A percentile compares a stretch with the other conserved stretches of the same genome.
These are phyloP conservation scores for Pollenia amentaria DNA, from an alignment of 2,888 invertebrate genomes.

Conservation along the genomic window DNA sequence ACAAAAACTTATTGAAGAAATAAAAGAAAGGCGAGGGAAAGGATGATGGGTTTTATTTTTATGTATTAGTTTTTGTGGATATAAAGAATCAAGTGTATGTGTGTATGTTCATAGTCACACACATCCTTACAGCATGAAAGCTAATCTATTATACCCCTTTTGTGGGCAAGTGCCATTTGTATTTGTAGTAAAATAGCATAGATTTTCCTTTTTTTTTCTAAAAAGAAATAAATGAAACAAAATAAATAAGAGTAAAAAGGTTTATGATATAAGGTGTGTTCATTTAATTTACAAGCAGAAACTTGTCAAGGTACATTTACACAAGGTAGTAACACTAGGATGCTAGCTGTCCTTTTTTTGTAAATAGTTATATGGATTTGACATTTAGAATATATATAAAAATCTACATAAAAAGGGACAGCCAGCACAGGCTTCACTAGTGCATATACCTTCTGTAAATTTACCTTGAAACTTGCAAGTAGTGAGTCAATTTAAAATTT, in stretches of 20 bases:
- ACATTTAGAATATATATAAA: too few relatives aligned
- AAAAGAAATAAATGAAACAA: background rate
- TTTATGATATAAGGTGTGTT: background rate
- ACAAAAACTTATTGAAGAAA: conserved; percentile 13
- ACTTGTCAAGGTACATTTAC: too few relatives aligned
- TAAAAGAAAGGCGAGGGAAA: background rate
- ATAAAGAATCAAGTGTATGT: background rate
- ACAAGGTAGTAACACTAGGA: too few relatives aligned
- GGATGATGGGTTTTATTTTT: conserved; percentile 19
- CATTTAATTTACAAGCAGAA: too few relatives aligned
- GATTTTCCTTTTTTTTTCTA: background rate
- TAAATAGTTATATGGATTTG: too few relatives aligned
- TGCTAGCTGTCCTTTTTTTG: too few relatives aligned
- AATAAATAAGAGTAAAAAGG: background rate
- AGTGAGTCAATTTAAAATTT: too few relatives aligned
- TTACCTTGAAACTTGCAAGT: too few relatives aligned
- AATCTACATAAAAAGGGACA: too few relatives aligned
- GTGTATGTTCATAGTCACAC: background rate
- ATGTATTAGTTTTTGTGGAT: background rate
- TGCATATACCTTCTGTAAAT: too few relatives aligned
- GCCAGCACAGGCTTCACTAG: too few relatives aligned
- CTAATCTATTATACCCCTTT: conserved; percentile 67
- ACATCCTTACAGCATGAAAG: conserved; percentile 21
- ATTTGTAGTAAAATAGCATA: conserved; percentile 34
- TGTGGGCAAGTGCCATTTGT: conserved; percentile 66